Conservation (phyloP, 1,140 invertebrate species). For the Anthonomus grandis region DNA sequence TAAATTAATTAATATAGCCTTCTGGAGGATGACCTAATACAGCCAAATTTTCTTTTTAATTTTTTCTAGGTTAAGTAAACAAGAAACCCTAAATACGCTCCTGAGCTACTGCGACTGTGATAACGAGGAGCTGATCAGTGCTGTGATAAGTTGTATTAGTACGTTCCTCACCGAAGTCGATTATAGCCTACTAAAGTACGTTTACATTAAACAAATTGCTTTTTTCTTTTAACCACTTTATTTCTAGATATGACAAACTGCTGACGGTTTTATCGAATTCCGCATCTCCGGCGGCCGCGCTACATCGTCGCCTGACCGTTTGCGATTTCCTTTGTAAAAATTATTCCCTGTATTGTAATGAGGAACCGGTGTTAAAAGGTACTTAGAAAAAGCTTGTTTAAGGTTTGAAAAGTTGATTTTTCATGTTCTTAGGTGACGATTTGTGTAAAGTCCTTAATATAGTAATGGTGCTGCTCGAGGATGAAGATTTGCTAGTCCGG, state of each 20-base stretch:
- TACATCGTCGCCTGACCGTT: conserved; percentile 30
- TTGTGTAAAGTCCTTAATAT: conserved; percentile 32
- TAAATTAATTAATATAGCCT: too few relatives aligned
- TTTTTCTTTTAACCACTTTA: neutral
- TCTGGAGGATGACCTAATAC: too few relatives aligned
- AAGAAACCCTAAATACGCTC: conserved; percentile 32
- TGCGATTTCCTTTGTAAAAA: conserved; percentile 33
- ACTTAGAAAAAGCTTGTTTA: neutral
- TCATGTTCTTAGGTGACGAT: conserved; percentile 18
- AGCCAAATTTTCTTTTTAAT: too few relatives aligned
- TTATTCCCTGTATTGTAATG: conserved; percentile 29
- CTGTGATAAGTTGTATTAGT: conserved; percentile 36
- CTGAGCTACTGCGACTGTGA: conserved; percentile 29
- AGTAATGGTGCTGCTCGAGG: conserved; percentile 40
- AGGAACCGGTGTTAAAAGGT: conserved; percentile 29
- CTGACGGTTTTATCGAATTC: conserved; percentile 31
- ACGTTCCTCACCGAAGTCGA: conserved; percentile 29
- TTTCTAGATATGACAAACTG: conserved; percentile 27
- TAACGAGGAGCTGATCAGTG: conserved; percentile 37
- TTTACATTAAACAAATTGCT: neutral
- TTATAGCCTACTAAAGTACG: conserved; percentile 24
- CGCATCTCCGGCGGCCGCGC: conserved; percentile 28
- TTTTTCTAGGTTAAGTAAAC: conserved; percentile 26
- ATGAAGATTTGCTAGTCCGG: conserved; percentile 39
- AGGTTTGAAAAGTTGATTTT: neutral